Base-by-base conservation (phyloP, 2,113 vertebrate species). In the Megaleporinus macrocephalus region DNA sequence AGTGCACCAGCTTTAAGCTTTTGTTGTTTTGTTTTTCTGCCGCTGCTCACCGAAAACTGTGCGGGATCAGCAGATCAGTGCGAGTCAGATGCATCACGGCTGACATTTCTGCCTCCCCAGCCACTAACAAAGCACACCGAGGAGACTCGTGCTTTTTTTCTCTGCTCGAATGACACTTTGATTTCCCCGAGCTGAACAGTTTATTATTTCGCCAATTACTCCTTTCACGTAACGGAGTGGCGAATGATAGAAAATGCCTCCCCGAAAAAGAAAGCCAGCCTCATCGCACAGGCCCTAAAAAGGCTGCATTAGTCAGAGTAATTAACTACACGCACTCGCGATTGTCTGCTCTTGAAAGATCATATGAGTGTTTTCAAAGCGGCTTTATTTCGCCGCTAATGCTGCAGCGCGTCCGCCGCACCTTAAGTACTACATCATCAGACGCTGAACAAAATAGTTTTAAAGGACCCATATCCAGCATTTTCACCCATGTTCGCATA, bases 281-380 rank as follows among this genome's bases (percentile, higher is more conserved):
- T 57, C 68, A 44, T 2, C 66, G 20, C 49, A 73, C 55, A 33
- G 12, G 33, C 70, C 27, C 29, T 80, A 20, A 71, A 61, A 61
- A 63, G 55, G 53, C 24, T 62, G 62, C 41, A 72, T 73, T 73
- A 80, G 44, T 73, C 78, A 72, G 26, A 80, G 69, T 61, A 73
- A 80, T 80, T 80, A 63, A 73, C 70, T 49, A 70, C 41, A 24
- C 14, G 26, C 47, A 26, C 33, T 12, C 26, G n/a, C 57, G 47
- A 70, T 77, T 30, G 66, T 77, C 74, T 65, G 81, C 36, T 72
- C 44, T 20, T 15, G 29, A 77, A 83, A 63, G 41, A 27, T 78
- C 74, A 78, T 29, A 16, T n/a, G 55, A 20, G 33, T 57, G 22
- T 71, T 44, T 70, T 70, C 33, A n/a, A 22, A 70, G 36, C 22